Base-by-base conservation (phyloP, 2,113 vertebrate genomes). In the Silurus meridionalis region DNA sequence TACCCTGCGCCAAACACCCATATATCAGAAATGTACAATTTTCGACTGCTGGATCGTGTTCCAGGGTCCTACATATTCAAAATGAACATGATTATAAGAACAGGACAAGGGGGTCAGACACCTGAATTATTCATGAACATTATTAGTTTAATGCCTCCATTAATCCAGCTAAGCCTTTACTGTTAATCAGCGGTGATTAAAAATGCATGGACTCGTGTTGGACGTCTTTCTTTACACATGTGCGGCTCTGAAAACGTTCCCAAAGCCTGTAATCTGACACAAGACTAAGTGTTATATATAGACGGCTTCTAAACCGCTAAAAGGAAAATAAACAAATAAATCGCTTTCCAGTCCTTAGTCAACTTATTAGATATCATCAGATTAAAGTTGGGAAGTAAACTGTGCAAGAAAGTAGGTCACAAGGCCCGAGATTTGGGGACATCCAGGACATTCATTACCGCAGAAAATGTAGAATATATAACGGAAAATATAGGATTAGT, bases 81-180 rank as follows among this genome's bases (percentile, higher is more conserved):
- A 83, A 72, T 4, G 57, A 15, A 75, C 14, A 10, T 17, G 23
- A 46, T 11, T 25, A 25, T 5, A 61, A 57, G n/a, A 3, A 50
- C 46, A 37, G 72, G 48, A 52, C 25, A 13, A 37, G 37, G 61
- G 52, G 8, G 61, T 61, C 25, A 23, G 52, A 63, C 25, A 19
- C 5, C 53, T 86, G 53, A 80, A 86, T 86, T 69, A 86, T 80
- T 37, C 84, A 86, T 60, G 64, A 86, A 55, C 48, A 6, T 63
- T 53, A 64, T 85, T 55, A 78, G 63, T n/a, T 80, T 48, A 80
- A 71, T 57, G 28, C 50, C n/a, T 53, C 14, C 19, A 79, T 85
- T 79, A 9, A 79, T 85, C 63, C 63, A 53, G 13, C 21, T 60
- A 37, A 23, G 19, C 46, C 69, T 23, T 5, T 61, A 52, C 71